A percentile compares a stretch with the other conserved stretches of the same genome.
Conservation (phyloP, 2,113 vertebrate genomes). For the Centrocercus urophasianus region DNA sequence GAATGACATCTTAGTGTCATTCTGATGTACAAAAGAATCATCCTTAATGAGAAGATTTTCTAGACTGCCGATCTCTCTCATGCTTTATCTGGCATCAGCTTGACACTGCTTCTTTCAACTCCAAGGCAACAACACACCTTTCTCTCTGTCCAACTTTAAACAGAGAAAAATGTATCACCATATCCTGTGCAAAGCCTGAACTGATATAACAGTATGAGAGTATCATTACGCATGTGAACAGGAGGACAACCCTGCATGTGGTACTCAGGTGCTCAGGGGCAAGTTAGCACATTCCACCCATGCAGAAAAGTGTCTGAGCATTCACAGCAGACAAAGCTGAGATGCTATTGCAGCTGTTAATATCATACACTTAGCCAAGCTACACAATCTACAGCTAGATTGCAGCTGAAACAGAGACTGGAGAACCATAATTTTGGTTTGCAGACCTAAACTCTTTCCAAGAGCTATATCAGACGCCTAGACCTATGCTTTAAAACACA, state of each 20-base stretch:
- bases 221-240: rapidly evolving
- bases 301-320: not conserved
- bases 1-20: not conserved
- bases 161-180: not conserved
- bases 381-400: not conserved
- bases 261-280: not conserved
- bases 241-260: not conserved
- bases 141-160: not conserved
- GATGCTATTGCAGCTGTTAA: not conserved
- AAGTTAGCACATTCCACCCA: not conserved
- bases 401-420: not conserved
- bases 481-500: not conserved
- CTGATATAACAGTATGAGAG: rapidly evolving
- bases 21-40: not conserved
- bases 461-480: not conserved
- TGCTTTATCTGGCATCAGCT: not conserved
- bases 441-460: not conserved
- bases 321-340: not conserved
- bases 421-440: not conserved
- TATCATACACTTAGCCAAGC: not conserved
- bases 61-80: not conserved
- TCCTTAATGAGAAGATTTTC: not conserved
- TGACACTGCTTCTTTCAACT: not conserved
- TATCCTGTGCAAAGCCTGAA: not conserved
- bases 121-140: not conserved